These are phyloP conservation scores for Oostethus manadensis DNA, from an alignment of 2,113 vertebrate species.

Conservation along the genomic window DNA sequence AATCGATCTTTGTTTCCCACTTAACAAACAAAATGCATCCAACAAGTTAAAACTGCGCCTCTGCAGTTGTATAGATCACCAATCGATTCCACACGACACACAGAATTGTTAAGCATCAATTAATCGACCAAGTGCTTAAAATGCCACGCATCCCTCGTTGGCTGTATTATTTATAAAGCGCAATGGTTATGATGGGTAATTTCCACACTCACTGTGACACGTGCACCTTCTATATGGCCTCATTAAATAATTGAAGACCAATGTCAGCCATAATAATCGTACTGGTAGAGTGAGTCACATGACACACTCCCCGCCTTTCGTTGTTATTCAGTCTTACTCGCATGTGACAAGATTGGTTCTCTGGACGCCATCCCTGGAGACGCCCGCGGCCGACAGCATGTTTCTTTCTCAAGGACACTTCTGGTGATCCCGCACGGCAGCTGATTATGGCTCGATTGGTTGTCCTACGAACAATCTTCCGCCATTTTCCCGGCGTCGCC, in stretches of 20 bases:
- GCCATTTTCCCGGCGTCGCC: too few species aligned
- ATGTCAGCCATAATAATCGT: background rate
- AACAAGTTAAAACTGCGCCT: too few species aligned
- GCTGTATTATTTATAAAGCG: too few species aligned
- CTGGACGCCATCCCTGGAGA: background rate
- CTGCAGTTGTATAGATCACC: too few species aligned
- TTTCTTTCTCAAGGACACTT: constrained; percentile 3
- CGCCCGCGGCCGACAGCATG: background rate
- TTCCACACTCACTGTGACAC: background rate
- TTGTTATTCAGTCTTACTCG: background rate
- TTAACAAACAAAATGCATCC: too few species aligned
- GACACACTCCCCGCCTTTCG: background rate
- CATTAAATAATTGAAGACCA: background rate
- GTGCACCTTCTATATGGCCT: background rate
- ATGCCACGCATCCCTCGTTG: too few species aligned
- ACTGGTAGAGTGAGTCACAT: background rate
- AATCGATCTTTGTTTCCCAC: too few species aligned
- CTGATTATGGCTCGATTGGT: background rate
- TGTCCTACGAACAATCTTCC: background rate
- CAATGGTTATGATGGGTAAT: background rate
- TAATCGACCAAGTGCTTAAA: too few species aligned
- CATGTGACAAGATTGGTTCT: background rate
- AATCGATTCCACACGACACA: too few species aligned
- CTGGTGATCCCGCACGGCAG: too few species aligned
- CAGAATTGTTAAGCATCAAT: too few species aligned